Conservation (phyloP, 2,113 vertebrate genomes). For the Romanogobio albipinnatus region DNA sequence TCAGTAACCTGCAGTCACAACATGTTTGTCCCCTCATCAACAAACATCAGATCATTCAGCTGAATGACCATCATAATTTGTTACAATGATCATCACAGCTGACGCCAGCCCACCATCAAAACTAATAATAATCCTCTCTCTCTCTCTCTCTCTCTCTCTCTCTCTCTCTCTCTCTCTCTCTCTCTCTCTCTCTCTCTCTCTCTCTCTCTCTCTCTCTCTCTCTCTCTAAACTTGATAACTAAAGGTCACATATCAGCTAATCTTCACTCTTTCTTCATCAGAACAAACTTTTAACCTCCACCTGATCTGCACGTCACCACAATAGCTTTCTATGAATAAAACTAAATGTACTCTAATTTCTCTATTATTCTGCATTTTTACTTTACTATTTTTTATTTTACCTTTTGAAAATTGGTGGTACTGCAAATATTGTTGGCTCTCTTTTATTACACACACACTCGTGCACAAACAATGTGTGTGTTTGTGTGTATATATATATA, state of each 20-base stretch:
- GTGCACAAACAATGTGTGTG: too few species aligned
- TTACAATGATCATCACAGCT: not conserved
- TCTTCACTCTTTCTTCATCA: too few species aligned
- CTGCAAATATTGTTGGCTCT: not conserved
- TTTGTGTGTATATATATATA: too few species aligned
- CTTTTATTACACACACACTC: not conserved
- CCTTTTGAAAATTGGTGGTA: not conserved
- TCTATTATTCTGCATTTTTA: not conserved
- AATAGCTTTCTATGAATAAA: not conserved
- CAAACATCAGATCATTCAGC: slow-evolving; percentile 29
- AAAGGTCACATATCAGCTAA: not conserved
- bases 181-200: too few species aligned
- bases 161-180: not conserved
- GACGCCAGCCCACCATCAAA: not conserved
- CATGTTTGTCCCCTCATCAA: not conserved
- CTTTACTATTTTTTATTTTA: too few species aligned
- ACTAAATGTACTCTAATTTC: not conserved
- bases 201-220: not conserved
- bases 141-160: not conserved
- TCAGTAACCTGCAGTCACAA: slow-evolving; percentile 38
- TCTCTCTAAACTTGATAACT: not conserved
- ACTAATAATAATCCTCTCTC: not conserved
- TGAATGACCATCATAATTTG: not conserved
- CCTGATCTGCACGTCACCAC: not conserved
- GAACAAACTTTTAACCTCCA: too few species aligned